Evolutionary conservation across 1,140 invertebrate species (phyloP), one percentile per base, ranked within the genome.

Genomic region (Scylla paramamosain): DNA sequence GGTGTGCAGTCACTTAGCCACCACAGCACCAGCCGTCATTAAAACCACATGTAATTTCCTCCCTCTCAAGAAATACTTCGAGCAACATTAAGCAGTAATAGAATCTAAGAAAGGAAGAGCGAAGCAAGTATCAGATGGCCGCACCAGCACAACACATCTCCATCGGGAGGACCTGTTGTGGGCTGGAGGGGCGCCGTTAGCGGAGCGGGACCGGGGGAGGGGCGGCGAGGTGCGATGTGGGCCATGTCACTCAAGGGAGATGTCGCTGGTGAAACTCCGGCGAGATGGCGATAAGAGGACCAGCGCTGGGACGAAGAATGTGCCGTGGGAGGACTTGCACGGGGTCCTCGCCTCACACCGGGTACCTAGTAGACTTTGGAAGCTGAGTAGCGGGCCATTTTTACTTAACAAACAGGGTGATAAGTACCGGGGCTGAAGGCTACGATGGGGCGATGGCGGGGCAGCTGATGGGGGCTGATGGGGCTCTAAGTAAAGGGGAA

Each of bases 211-310:
- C 46, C 10, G n/a, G 52, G 6, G 52, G 90, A 16, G 10, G 90
- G 90, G 29, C 28, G 29, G 29, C 20, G 59, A 29, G 46, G 46
- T 59, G 32, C 32, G 52, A 31, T 16, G 90, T 20, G 52, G 90
- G 52, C 20, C 52, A 32, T 77, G 29, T 32, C 90, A 91, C 90
- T 91, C 90, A 28, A 77, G 90, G 77, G 48, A 77, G 29, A 67
- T 91, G 20, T 52, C 46, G 46, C 67, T 91, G 89, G 89, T 59
- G 89, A 59, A 91, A 91, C 48, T 59, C 59, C 28, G 89, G 20
- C 46, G 10, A 91, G 89, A 59, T 29, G 46, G 89, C 29, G 89
- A 91, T 91, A 91, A 52, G n/a, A 10, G 52, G 48, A 91, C 88
- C 88, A 25, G 48, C 14, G 89, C 28, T 59, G 89, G 48, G 45